Evolutionary conservation across 2,888 invertebrate genomes (phyloP).

Genomic region (Dysmachus trigonus): DNA sequence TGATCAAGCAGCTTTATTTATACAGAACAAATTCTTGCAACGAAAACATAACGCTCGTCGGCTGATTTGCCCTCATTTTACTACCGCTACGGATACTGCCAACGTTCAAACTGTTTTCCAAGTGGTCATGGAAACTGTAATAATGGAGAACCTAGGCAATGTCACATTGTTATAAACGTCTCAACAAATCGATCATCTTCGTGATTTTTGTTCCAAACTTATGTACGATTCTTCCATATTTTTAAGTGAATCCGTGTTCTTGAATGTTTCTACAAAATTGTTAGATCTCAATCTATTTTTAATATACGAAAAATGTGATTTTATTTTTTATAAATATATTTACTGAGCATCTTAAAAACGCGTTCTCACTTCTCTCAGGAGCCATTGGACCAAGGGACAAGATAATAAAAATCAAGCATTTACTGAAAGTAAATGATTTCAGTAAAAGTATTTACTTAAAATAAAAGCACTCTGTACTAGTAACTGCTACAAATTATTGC

Average conservation of each 20-base stretch:
- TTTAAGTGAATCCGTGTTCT: slow-evolving; percentile 21
- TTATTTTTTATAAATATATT: slow-evolving; percentile 35
- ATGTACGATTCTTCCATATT: background rate
- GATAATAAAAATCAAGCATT: no score
- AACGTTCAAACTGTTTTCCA: slow-evolving; percentile 74
- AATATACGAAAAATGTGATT: slow-evolving; percentile 21
- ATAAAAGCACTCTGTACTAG: no score
- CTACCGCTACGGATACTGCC: slow-evolving; percentile 73
- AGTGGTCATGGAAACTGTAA: slow-evolving; percentile 73
- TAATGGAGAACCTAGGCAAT: slow-evolving; percentile 70
- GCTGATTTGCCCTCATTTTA: slow-evolving; percentile 73
- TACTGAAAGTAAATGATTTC: no score
- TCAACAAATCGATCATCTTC: background rate
- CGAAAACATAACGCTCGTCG: slow-evolving; percentile 68
- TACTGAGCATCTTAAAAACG: background rate
- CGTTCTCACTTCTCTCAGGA: background rate
- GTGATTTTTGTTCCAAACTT: slow-evolving; percentile 37
- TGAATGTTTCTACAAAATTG: slow-evolving; percentile 36
- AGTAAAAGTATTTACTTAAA: no score
- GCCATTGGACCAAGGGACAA: no score
- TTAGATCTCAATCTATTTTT: slow-evolving; percentile 42
- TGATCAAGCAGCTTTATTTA: slow-evolving; percentile 71
- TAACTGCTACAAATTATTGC: no score
- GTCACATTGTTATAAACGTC: slow-evolving; percentile 66
- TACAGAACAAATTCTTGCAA: slow-evolving; percentile 70